phyloP scores from a whole-genome alignment of 1,140 invertebrate genomes.

The Bemisia tabaci region DNA sequence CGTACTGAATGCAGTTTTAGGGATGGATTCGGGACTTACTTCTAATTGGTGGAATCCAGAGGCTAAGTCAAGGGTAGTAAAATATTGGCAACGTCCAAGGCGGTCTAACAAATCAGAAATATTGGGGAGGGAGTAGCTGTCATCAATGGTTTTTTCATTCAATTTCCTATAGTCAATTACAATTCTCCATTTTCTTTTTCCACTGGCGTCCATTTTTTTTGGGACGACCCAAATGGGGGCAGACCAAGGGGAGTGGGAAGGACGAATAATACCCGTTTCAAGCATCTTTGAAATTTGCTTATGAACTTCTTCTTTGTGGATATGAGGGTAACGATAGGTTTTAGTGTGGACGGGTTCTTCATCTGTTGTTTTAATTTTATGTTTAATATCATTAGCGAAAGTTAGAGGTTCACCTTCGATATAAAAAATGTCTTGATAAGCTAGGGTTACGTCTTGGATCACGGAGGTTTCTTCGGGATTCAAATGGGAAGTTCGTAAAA shows the following conservation, averaged over 20 bases:
- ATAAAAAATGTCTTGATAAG: conserved; percentile 8
- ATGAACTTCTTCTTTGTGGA: conserved; percentile 5
- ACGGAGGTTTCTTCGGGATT: background rate
- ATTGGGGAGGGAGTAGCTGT: conserved; percentile 34
- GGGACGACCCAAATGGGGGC: conserved; percentile 17
- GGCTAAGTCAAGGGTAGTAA: conserved; percentile 34
- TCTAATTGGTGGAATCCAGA: conserved; percentile 37
- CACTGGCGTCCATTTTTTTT: conserved; percentile 21
- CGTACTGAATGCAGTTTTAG: conserved; percentile 35
- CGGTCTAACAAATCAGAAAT: conserved; percentile 33
- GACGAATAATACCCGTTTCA: background rate
- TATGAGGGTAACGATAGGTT: background rate
- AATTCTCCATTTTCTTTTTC: conserved; percentile 19
- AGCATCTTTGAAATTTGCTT: background rate
- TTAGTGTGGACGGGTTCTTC: conserved; percentile 3
- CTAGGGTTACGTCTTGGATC: background rate
- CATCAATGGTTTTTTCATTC: conserved; percentile 21
- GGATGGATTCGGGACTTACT: conserved; percentile 25
- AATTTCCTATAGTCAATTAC: conserved; percentile 23
- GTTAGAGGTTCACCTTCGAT: conserved; percentile 4
- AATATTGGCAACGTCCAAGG: conserved; percentile 27
- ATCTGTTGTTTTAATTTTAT: conserved; percentile 11
- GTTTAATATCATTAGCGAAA: background rate
- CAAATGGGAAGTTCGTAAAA: background rate
- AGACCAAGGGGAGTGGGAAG: conserved; percentile 12